A percentile compares a stretch with the other conserved stretches of the same genome.
Evolutionary conservation across 2,113 vertebrate genomes (phyloP).

Genomic region (Dendropsophus ebraccatus): DNA sequence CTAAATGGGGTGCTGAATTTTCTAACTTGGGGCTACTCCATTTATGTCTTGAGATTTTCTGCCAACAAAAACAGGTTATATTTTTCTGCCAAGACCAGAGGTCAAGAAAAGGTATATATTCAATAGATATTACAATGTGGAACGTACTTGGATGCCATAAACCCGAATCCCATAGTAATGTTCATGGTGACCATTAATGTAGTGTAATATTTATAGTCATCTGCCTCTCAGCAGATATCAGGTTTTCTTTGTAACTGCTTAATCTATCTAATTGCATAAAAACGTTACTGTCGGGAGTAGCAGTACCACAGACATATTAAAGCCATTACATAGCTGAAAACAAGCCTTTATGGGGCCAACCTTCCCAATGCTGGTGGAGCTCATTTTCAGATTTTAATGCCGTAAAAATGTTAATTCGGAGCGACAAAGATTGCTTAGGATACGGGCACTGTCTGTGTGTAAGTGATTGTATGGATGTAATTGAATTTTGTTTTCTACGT

Average conservation of each 20-base stretch:
- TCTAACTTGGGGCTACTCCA: slow-evolving; percentile 10
- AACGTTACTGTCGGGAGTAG: neutral
- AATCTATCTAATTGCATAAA: neutral
- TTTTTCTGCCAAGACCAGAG: slow-evolving; percentile 11
- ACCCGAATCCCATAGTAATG: neutral
- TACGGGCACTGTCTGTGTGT: neutral
- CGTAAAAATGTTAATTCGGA: slow-evolving; percentile 3
- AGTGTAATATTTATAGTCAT: neutral
- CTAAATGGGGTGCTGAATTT: slow-evolving; percentile 3
- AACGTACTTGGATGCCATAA: neutral
- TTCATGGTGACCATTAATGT: neutral
- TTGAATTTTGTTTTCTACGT: slow-evolving; percentile 18
- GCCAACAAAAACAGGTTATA: neutral
- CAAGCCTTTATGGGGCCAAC: neutral
- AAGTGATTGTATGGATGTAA: no score
- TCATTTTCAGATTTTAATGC: neutral
- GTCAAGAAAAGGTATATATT: slow-evolving; percentile 12
- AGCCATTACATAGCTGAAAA: slow-evolving; percentile 19
- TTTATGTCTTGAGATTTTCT: neutral
- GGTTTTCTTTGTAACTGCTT: neutral
- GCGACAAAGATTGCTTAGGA: neutral
- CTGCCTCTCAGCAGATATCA: neutral
- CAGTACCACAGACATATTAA: slow-evolving; percentile 21
- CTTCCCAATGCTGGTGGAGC: neutral
- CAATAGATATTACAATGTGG: neutral